Percentiles rank a stretch among this genome's conserved stretches.
Evolutionary conservation across 2,797 vertebrate species (phyloP).

Genomic region (Sphenopsis melanotis): DNA sequence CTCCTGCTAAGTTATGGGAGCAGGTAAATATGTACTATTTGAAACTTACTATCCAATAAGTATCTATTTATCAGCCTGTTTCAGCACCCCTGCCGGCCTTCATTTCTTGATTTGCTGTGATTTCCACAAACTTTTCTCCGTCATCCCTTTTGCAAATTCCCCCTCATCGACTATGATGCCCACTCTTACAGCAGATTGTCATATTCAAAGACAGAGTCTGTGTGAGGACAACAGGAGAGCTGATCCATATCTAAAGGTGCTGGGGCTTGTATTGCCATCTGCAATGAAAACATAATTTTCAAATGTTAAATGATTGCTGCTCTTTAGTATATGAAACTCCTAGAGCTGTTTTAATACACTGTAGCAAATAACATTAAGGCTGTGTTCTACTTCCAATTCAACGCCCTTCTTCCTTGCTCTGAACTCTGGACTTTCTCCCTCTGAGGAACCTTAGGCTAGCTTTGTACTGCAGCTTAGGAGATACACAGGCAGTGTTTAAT

Average conservation of each 20-base stretch:
- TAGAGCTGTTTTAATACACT: neutral
- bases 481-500: neutral
- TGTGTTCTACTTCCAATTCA: neutral
- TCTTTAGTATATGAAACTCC: neutral
- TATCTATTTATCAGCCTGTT: neutral
- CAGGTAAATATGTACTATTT: neutral
- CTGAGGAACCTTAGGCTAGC: neutral
- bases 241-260: neutral
- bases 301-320: neutral
- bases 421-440: neutral
- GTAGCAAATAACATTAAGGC: neutral
- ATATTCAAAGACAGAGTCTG: neutral
- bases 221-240: neutral
- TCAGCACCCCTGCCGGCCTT: neutral
- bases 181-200: neutral
- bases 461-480: neutral
- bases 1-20: neutral
- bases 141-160: neutral
- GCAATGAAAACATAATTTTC: neutral
- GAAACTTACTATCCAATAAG: neutral
- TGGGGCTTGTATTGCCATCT: neutral
- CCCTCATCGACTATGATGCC: fast-evolving
- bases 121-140: neutral
- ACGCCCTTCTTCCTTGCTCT: neutral
- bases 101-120: neutral